phyloP scores from a whole-genome alignment of 2,888 invertebrate species.

The Callyntrura sp. region DNA sequence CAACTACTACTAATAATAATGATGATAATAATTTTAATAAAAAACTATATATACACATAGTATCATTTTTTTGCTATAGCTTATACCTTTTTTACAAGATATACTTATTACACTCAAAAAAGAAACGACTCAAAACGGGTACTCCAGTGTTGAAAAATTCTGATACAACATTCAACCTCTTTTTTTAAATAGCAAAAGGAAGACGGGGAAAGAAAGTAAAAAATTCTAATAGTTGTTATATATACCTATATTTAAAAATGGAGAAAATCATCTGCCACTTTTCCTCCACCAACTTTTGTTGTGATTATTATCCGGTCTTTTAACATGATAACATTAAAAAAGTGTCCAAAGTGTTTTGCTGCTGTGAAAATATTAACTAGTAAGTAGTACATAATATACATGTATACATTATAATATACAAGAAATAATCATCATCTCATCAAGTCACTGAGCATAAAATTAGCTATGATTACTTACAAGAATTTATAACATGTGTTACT shows the following conservation, averaged over 20 bases:
- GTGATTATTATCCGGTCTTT: constrained; percentile 41
- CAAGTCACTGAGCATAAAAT: constrained; percentile 61
- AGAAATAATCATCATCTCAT: constrained; percentile 38
- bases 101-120: constrained; percentile 17
- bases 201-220: too few relatives aligned
- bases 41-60: too few relatives aligned
- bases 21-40: background rate
- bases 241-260: constrained; percentile 19
- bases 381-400: background rate
- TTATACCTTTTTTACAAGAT: background rate
- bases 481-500: constrained; percentile 19
- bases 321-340: constrained; percentile 6
- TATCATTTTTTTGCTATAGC: background rate
- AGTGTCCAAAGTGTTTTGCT: constrained; percentile 49
- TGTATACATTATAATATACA: background rate
- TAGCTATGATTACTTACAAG: constrained; percentile 46
- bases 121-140: constrained; percentile 44
- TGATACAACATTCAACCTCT: constrained; percentile 32
- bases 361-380: constrained; percentile 48
- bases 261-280: background rate
- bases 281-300: background rate
- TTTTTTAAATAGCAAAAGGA: background rate
- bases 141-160: constrained; percentile 40
- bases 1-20: background rate
- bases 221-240: background rate